Percentiles rank a stretch among this genome's conserved stretches.
Conservation (phyloP, 2,797 vertebrate genomes). For the Caiman crocodilus region DNA sequence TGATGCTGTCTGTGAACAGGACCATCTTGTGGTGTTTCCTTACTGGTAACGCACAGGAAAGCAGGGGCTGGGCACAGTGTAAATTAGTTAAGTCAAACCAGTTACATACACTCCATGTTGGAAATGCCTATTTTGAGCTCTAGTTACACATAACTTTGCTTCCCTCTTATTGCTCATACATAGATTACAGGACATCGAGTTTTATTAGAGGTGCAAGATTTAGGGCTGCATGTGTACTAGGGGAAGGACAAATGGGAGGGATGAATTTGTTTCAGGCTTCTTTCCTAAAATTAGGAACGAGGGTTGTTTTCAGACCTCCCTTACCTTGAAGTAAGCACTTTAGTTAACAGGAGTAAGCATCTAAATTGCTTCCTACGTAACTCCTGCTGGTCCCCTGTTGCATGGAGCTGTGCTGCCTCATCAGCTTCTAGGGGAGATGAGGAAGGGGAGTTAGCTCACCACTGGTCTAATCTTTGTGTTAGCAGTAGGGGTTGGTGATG, state of each 20-base stretch:
- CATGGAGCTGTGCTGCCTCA: background rate
- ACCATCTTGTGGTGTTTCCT: background rate
- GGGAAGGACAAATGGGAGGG: background rate
- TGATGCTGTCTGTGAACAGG: background rate
- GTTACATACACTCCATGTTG: background rate
- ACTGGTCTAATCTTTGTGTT: accelerated
- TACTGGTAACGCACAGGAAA: background rate
- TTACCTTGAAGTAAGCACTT: background rate
- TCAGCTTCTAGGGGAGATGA: background rate
- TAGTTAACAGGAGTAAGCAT: background rate
- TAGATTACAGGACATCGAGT: background rate
- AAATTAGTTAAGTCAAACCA: too few relatives aligned
- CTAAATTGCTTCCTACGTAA: background rate
- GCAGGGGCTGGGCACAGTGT: background rate
- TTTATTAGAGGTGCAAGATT: background rate
- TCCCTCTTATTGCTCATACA: background rate
- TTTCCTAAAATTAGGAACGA: background rate
- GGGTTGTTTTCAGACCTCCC: background rate
- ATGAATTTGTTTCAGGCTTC: background rate
- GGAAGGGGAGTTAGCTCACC: background rate
- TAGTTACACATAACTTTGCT: background rate
- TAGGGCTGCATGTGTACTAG: background rate
- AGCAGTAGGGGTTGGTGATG: accelerated
- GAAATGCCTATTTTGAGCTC: background rate
- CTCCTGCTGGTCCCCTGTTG: background rate